Percentiles rank a stretch among this genome's conserved stretches.
Conservation (phyloP, 2,888 invertebrate genomes). For the Anorthoa munda region DNA sequence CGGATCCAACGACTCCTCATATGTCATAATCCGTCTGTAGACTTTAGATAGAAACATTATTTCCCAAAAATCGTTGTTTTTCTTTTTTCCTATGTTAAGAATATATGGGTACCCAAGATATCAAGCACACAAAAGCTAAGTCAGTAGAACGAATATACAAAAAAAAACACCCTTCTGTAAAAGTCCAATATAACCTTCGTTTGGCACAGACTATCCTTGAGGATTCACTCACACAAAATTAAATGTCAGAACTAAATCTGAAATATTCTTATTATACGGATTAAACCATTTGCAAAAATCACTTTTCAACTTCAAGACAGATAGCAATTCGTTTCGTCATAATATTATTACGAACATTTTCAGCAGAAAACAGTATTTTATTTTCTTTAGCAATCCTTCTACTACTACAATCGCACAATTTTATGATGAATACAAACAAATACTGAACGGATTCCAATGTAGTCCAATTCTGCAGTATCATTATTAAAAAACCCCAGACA, state of each 20-base stretch:
- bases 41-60: too few species aligned
- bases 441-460: too few species aligned
- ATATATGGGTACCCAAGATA: too few species aligned
- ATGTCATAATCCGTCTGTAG: too few species aligned
- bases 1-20: too few species aligned
- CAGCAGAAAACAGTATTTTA: neutral
- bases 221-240: neutral
- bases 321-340: conserved; percentile 1
- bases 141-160: neutral
- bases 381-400: neutral
- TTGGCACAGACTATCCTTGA: neutral
- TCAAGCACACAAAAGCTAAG: neutral
- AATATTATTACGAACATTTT: neutral
- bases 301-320: neutral
- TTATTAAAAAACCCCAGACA: too few species aligned
- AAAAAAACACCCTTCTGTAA: neutral
- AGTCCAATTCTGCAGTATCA: too few species aligned
- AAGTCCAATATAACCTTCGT: neutral
- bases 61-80: too few species aligned
- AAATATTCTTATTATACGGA: neutral
- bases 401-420: too few species aligned
- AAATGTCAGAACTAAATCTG: neutral
- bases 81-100: too few species aligned
- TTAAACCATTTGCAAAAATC: neutral
- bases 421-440: too few species aligned